phyloP scores from a whole-genome alignment of 2,888 invertebrate genomes.

The Marronus borbonicus region DNA sequence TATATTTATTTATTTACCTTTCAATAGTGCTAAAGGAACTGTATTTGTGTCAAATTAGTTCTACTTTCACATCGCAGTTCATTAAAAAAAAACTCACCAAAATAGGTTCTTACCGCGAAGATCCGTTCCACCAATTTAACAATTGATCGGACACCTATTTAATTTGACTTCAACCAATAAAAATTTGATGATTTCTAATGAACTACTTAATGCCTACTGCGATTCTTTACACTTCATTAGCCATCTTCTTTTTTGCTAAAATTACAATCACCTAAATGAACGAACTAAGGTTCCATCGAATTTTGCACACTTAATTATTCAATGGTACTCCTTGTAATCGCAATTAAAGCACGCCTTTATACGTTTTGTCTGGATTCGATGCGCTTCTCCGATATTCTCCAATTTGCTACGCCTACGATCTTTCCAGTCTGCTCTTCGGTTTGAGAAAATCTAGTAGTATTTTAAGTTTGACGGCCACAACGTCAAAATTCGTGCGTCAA shows the following conservation, averaged over 20 bases:
- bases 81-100: neutral
- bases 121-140: neutral
- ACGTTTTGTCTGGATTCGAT: neutral
- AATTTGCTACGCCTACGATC: too few species aligned
- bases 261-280: too few species aligned
- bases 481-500: neutral
- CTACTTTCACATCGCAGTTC: neutral
- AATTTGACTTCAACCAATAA: neutral
- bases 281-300: neutral
- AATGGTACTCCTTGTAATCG: neutral
- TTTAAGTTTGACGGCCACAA: neutral
- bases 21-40: too few species aligned
- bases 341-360: neutral
- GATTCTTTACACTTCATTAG: too few species aligned
- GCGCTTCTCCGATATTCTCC: neutral
- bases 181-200: too few species aligned
- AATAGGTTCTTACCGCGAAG: neutral
- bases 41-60: neutral
- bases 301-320: conserved; percentile 10
- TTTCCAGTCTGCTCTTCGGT: too few species aligned
- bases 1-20: too few species aligned
- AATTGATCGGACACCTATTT: neutral
- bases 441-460: neutral
- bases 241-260: too few species aligned
- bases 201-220: too few species aligned